These are phyloP conservation scores for Henricia sp. DNA, from an alignment of 53 echinoderm and acorn worm species.

Conservation along the genomic window DNA sequence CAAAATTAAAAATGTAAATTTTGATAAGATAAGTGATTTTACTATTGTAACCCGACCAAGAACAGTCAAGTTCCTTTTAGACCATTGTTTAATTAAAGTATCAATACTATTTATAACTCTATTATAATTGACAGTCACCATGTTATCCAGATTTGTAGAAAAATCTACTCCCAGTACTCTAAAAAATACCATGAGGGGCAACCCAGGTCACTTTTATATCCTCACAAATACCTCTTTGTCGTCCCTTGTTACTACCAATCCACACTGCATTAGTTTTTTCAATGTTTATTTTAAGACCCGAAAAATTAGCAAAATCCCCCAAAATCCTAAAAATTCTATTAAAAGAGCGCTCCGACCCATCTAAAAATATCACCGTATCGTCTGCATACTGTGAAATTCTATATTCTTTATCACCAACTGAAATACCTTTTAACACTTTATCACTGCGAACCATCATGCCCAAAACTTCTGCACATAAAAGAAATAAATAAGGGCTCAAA, in stretches of 20 bases:
- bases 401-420: neutral
- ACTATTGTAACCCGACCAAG: neutral
- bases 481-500: slow-evolving; percentile 1
- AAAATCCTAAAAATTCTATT: neutral
- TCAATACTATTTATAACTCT: neutral
- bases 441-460: slow-evolving; percentile 13
- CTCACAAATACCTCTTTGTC: neutral
- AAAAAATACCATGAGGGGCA: neutral
- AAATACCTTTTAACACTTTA: neutral
- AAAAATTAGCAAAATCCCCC: neutral
- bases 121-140: neutral
- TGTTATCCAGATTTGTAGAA: neutral
- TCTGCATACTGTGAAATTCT: slow-evolving; percentile 34
- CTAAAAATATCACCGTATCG: neutral
- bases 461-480: slow-evolving; percentile 13
- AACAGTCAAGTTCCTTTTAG: slow-evolving; percentile 1
- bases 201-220: neutral
- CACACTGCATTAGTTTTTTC: slow-evolving; percentile 11
- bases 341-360: neutral
- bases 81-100: neutral
- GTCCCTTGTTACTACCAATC: neutral
- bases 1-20: slow-evolving; percentile 3
- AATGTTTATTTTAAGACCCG: slow-evolving; percentile 3
- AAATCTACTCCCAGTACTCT: neutral
- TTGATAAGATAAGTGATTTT: slow-evolving; percentile 23